A percentile compares a stretch with the other conserved stretches of the same genome.
These are phyloP conservation scores for Catharus ustulatus DNA, from an alignment of 2,797 vertebrate species.

Conservation along the genomic window DNA sequence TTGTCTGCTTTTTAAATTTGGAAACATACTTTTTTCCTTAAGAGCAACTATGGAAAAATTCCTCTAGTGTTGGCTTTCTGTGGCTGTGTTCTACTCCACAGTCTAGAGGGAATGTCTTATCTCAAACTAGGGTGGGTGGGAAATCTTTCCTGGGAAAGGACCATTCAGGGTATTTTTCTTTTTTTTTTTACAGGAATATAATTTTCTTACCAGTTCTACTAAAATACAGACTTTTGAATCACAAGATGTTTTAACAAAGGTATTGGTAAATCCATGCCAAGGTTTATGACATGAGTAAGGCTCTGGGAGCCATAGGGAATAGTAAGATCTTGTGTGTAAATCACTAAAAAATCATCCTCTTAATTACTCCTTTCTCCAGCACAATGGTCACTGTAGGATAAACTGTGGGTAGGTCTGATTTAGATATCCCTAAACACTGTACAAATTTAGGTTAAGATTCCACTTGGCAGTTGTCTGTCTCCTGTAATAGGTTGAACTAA, in stretches of 20 bases:
- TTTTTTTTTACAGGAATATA: neutral
- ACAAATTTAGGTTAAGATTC: neutral
- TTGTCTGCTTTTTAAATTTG: slow-evolving; percentile 61
- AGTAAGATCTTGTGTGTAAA: neutral
- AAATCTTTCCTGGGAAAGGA: slow-evolving; percentile 32
- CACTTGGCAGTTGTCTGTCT: neutral
- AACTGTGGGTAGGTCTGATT: neutral
- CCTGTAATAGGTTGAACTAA: neutral
- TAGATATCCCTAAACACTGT: neutral
- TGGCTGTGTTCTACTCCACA: neutral
- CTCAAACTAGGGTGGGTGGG: neutral
- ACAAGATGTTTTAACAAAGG: neutral
- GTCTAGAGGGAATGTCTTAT: neutral
- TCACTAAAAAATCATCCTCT: neutral
- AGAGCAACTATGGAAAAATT: slow-evolving; percentile 50
- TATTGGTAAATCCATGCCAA: neutral
- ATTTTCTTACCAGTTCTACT: neutral
- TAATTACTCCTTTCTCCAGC: neutral
- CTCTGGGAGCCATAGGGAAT: neutral
- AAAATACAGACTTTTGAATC: neutral
- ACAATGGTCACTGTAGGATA: neutral
- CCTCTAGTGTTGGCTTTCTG: neutral
- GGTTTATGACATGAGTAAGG: neutral
- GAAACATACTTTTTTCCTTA: slow-evolving; percentile 23
- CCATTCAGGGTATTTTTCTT: neutral